Percentiles rank a stretch among this genome's conserved stretches.
Evolutionary conservation across 2,888 invertebrate genomes (phyloP).

Genomic region (Stictocephala bisonia): DNA sequence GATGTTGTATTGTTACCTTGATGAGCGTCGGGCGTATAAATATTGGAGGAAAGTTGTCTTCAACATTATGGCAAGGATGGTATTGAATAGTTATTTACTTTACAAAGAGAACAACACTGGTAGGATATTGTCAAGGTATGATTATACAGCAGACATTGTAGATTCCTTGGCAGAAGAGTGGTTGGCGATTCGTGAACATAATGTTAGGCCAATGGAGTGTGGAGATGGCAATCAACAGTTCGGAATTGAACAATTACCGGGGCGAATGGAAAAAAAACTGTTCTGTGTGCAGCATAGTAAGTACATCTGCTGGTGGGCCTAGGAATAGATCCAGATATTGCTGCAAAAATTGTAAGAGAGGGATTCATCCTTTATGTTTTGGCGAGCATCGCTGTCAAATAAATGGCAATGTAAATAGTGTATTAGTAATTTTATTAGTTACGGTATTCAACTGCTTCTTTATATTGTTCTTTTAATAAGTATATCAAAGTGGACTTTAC

Average conservation of each 20-base stretch:
- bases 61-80: constrained; percentile 23
- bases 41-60: constrained; percentile 39
- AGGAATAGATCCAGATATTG: constrained; percentile 27
- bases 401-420: too few relatives aligned
- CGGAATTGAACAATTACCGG: constrained; percentile 16
- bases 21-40: constrained; percentile 11
- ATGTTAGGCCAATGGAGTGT: constrained; percentile 1
- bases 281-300: constrained; percentile 1
- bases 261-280: constrained; percentile 20
- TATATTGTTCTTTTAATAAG: too few relatives aligned
- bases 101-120: constrained; percentile 25
- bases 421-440: too few relatives aligned
- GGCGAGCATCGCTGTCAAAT: not conserved
- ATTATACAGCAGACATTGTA: constrained; percentile 6
- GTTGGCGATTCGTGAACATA: not conserved
- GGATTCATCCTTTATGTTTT: constrained; percentile 12
- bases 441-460: too few relatives aligned
- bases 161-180: constrained; percentile 18
- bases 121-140: too few relatives aligned
- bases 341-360: not conserved
- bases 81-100: constrained; percentile 10
- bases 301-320: constrained; percentile 18
- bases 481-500: too few relatives aligned
- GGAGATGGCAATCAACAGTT: constrained; percentile 13
- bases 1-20: constrained; percentile 35